A percentile compares a stretch with the other conserved stretches of the same genome.
Evolutionary conservation across 2,113 vertebrate species (phyloP).

Genomic region (Crotalus tigris): DNA sequence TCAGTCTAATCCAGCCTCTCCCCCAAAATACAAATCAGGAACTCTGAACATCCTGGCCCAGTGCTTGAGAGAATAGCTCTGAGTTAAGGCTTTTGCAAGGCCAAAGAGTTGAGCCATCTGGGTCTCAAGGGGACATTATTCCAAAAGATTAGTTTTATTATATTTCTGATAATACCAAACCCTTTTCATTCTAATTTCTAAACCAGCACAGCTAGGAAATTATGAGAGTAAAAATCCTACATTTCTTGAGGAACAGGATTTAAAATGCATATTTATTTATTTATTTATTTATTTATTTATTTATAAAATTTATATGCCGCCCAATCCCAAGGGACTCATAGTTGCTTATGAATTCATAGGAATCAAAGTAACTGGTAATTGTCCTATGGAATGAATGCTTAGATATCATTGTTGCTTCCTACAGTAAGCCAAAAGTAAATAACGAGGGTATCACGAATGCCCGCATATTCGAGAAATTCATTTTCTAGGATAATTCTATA

Average conservation of each 20-base stretch:
- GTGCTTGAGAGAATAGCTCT: neutral
- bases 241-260: neutral
- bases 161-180: neutral
- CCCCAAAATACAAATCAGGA: neutral
- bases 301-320: too few relatives aligned
- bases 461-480: slow-evolving; percentile 20
- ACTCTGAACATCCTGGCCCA: neutral
- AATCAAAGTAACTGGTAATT: slow-evolving; percentile 30
- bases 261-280: neutral
- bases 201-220: neutral
- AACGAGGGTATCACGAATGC: slow-evolving; percentile 37
- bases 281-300: too few relatives aligned
- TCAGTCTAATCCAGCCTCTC: neutral
- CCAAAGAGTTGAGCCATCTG: neutral
- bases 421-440: slow-evolving; percentile 32
- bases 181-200: neutral
- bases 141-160: neutral
- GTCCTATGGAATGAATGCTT: slow-evolving; percentile 21
- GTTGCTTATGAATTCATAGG: neutral
- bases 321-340: too few relatives aligned
- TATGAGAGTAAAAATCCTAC: neutral
- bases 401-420: neutral
- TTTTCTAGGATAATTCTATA: slow-evolving; percentile 36
- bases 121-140: neutral
- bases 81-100: neutral